Conservation (phyloP, 2,797 vertebrate species). For the Loriculus beryllinus region DNA sequence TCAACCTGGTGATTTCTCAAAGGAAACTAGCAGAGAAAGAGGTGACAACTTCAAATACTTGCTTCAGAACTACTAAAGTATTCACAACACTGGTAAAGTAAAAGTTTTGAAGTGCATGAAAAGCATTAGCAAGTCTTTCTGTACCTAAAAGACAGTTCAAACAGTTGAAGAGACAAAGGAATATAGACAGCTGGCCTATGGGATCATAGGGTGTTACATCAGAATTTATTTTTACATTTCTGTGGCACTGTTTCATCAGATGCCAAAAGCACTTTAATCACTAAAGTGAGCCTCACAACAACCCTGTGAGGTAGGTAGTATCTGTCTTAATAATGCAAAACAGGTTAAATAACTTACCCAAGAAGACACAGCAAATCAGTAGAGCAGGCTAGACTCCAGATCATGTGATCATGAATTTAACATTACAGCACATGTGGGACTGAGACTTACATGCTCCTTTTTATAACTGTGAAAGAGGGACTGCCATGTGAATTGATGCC, state of each 20-base stretch:
- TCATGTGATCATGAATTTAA: not conserved
- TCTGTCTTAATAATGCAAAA: not conserved
- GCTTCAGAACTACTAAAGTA: not conserved
- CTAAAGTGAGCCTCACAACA: constrained; percentile 67
- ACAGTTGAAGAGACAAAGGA: constrained; percentile 6
- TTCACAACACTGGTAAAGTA: not conserved
- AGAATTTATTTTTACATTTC: constrained; percentile 47
- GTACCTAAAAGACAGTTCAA: constrained; percentile 6
- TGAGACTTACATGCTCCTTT: not conserved
- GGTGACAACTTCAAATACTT: not conserved
- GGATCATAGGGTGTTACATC: not conserved
- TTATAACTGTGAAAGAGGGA: not conserved
- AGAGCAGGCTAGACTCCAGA: constrained; percentile 50
- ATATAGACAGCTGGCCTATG: constrained; percentile 19
- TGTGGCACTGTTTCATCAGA: not conserved
- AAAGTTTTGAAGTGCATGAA: not conserved
- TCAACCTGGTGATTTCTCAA: not conserved
- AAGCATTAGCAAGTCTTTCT: not conserved
- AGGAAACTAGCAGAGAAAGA: constrained; percentile 2
- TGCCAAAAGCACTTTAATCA: constrained; percentile 34
- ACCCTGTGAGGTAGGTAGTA: constrained; percentile 72
- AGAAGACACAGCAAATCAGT: constrained; percentile 28
- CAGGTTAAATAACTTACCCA: constrained; percentile 57
- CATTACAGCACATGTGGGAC: not conserved
- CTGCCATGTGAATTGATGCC: not conserved